Percentiles rank a stretch among this genome's conserved stretches.
phyloP scores from a whole-genome alignment of 2,888 invertebrate genomes.

The Pseudococcus jackbeardsleyi region DNA sequence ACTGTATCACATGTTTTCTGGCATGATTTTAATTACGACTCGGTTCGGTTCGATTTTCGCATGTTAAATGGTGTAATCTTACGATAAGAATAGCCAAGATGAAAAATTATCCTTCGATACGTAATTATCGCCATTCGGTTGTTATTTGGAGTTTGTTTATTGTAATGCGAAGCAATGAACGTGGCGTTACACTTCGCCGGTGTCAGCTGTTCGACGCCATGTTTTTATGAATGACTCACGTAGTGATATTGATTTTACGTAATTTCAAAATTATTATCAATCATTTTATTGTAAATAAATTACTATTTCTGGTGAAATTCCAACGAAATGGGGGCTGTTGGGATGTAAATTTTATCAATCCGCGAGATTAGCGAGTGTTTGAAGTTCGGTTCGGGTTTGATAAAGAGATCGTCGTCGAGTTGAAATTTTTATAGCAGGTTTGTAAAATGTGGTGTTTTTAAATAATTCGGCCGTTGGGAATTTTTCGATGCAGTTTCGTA shows the following conservation, averaged over 20 bases:
- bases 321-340: neutral
- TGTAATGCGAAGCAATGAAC: constrained; percentile 59
- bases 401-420: neutral
- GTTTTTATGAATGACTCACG: constrained; percentile 65
- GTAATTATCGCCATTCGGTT: constrained; percentile 42
- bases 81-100: neutral
- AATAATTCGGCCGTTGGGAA: neutral
- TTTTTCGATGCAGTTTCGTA: neutral
- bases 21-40: constrained; percentile 17
- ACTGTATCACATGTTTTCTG: constrained; percentile 52
- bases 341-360: neutral
- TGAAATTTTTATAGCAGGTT: neutral
- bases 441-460: neutral
- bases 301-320: neutral
- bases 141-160: constrained; percentile 55
- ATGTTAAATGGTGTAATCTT: neutral
- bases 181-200: constrained; percentile 65
- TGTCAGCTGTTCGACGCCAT: constrained; percentile 65
- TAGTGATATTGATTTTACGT: constrained; percentile 64
- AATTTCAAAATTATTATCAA: constrained; percentile 52
- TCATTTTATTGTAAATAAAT: constrained; percentile 47
- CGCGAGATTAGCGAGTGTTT: neutral
- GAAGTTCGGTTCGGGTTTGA: neutral
- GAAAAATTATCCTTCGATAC: neutral
- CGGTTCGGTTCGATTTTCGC: constrained; percentile 2